These are phyloP conservation scores for Megaceryle torquata DNA, from an alignment of 2,113 vertebrate species.

Conservation along the genomic window DNA sequence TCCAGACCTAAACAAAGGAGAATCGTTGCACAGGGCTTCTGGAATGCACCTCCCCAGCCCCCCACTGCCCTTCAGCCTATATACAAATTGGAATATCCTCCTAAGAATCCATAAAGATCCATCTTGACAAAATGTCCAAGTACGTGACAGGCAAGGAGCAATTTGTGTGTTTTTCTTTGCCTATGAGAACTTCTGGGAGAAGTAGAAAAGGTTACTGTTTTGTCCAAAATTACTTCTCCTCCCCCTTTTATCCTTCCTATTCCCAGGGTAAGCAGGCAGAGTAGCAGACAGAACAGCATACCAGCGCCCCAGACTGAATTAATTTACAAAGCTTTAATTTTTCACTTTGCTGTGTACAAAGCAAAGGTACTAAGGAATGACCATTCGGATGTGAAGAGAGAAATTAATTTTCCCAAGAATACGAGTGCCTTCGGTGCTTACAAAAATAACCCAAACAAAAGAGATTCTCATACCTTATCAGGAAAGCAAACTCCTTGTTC, in stretches of 20 bases:
- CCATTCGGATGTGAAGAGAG: background rate
- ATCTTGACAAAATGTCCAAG: slow-evolving; percentile 61
- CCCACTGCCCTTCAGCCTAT: slow-evolving; percentile 50
- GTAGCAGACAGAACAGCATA: background rate
- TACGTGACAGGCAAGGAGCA: slow-evolving; percentile 32
- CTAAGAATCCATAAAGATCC: slow-evolving; percentile 57
- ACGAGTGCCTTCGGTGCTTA: background rate
- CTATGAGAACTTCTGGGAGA: slow-evolving; percentile 35
- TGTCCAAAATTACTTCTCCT: slow-evolving; percentile 31
- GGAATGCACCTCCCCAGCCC: background rate
- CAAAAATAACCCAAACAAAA: background rate
- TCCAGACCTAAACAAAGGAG: slow-evolving; percentile 62
- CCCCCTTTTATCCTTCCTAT: background rate
- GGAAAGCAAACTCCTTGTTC: background rate
- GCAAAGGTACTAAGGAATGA: background rate
- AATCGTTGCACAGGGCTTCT: background rate
- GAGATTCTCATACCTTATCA: background rate
- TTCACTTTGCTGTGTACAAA: slow-evolving; percentile 47
- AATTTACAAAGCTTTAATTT: slow-evolving; percentile 41
- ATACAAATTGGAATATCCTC: slow-evolving; percentile 60
- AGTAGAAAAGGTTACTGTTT: slow-evolving; percentile 66
- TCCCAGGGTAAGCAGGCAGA: background rate
- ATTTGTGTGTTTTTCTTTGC: slow-evolving; percentile 47
- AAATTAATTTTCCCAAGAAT: slow-evolving; percentile 17
- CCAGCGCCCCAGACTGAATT: slow-evolving; percentile 19